These are phyloP conservation scores for Cenopis cana DNA, from an alignment of 2,888 invertebrate species.

Conservation along the genomic window DNA sequence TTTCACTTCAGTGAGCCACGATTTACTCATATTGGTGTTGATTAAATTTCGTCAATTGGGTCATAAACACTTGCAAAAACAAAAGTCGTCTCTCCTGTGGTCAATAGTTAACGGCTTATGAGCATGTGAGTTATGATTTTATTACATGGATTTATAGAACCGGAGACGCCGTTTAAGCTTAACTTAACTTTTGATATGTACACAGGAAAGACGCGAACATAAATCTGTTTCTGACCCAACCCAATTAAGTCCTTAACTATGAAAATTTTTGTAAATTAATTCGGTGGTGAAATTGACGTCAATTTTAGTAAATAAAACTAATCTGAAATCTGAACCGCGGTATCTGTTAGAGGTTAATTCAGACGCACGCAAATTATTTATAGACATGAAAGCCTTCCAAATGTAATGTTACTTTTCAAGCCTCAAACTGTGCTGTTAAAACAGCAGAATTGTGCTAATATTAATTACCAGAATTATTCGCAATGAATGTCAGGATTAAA, in stretches of 20 bases:
- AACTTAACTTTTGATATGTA: too few relatives aligned
- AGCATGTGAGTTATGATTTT: too few relatives aligned
- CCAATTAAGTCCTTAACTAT: background rate
- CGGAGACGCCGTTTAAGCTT: too few relatives aligned
- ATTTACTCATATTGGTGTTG: background rate
- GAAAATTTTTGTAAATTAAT: background rate
- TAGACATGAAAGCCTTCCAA: constrained; percentile 1
- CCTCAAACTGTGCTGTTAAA: constrained; percentile 30
- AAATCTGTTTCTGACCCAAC: too few relatives aligned
- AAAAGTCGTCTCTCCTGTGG: too few relatives aligned
- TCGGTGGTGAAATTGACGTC: background rate
- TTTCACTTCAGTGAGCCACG: background rate
- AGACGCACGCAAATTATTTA: background rate
- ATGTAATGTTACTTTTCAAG: constrained; percentile 8
- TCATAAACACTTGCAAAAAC: too few relatives aligned
- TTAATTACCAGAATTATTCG: constrained; percentile 30
- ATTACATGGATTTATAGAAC: too few relatives aligned
- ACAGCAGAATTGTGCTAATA: constrained; percentile 30
- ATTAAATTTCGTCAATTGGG: too few relatives aligned
- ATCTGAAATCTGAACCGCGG: background rate
- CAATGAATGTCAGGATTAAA: constrained; percentile 30
- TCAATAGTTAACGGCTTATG: too few relatives aligned
- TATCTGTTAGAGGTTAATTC: background rate
- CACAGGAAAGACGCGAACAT: too few relatives aligned
- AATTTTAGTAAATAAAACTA: background rate